Evolutionary conservation across 2,797 vertebrate genomes (phyloP), one percentile per base, ranked within the genome.

Genomic region (Crocodylus rhombifer): DNA sequence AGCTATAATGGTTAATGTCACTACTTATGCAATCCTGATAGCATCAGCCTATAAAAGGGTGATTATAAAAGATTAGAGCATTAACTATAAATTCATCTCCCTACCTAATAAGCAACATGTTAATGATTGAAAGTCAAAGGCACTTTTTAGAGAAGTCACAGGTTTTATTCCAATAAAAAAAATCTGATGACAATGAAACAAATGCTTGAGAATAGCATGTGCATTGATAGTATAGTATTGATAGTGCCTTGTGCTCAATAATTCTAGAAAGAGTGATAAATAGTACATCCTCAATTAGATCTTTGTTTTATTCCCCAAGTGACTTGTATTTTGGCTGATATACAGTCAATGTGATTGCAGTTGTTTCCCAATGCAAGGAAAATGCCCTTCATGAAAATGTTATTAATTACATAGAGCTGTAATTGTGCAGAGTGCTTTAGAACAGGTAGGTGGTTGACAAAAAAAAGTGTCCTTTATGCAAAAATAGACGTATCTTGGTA

Each of bases 41-140:
- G 93, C 74, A 94, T 84, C 87, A 90, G 95, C 91, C 89, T 95
- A 87, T 97, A 85, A 92, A 95, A 95, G 71, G 57, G 12, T 69
- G 84, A 96, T 88, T 82, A 95, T 87, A 94, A 92, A 97, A 93
- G 75, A 94, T 96, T 94, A 96, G 86, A 76, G 62, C 90, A 75
- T 94, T 33, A 93, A 88, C 89, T 63, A 92, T 96, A 94, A 96
- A 97, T 95, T 86, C 82, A 88, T 91, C 92, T 88, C 28, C 13
- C 94, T 79, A 80, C 28, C 86, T 96, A 95, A 96, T 82, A 95
- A 94, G 89, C 84, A 86, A 83, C 3, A 57, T 3, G 63, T 71
- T 67, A 85, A 4, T 91, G 83, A 93, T 0, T 95, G 95, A 97
- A 96, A 96, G 95, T 95, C 95, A 95, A 86, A 82, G 65, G 91